Conservation (phyloP, 2,888 invertebrate genomes). For the Amitus sp. region DNA sequence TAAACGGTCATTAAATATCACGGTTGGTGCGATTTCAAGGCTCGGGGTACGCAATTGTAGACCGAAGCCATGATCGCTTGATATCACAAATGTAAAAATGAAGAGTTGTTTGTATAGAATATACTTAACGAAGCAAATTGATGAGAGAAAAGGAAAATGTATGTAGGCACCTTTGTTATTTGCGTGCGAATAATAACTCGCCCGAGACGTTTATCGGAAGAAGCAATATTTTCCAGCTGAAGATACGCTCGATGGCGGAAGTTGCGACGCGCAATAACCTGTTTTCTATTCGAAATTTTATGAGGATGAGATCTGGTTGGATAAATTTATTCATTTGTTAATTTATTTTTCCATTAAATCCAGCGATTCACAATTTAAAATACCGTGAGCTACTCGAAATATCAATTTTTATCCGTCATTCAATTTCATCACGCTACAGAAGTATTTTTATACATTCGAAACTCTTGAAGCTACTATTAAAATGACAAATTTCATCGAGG, state of each 20-base stretch:
- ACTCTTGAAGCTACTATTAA: too few species aligned
- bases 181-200: conserved; percentile 7
- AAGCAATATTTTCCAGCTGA: conserved; percentile 8
- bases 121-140: conserved; percentile 21
- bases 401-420: too few species aligned
- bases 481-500: too few species aligned
- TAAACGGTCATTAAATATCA: conserved; percentile 21
- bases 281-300: conserved; percentile 1
- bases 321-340: too few species aligned
- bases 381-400: too few species aligned
- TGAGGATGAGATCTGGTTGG: too few species aligned
- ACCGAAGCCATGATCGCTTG: conserved; percentile 7
- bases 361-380: too few species aligned
- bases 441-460: too few species aligned
- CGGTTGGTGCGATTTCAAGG: conserved; percentile 15
- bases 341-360: too few species aligned
- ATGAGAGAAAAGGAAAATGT: conserved; percentile 26
- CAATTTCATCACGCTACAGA: too few species aligned
- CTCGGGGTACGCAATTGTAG: conserved; percentile 1
- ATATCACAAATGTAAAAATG: conserved; percentile 37
- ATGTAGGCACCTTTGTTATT: conserved; percentile 28
- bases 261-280: background rate
- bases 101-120: conserved; percentile 31
- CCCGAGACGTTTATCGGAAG: conserved; percentile 1
- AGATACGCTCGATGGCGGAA: background rate